Evolutionary conservation across 2,888 invertebrate genomes (phyloP), one percentile per base, ranked within the genome.

Genomic region (Carabus problematicus): DNA sequence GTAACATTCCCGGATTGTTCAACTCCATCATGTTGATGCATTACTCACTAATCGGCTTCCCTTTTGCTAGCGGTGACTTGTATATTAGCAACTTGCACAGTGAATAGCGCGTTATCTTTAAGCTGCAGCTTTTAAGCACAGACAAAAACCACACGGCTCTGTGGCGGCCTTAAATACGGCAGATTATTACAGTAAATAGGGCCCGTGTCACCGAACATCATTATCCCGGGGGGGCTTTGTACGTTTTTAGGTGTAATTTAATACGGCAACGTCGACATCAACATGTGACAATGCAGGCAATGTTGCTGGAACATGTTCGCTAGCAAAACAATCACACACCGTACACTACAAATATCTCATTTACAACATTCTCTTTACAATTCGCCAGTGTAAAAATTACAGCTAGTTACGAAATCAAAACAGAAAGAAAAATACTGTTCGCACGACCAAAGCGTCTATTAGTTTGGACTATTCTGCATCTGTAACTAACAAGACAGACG

Each of bases 101-200:
- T 59, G 58, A 66, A 66, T 66, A 66, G 66, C 16, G 29, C 54
- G 64, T 43, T 55, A 56, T 64, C 64, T 64, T 18, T 45, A 64
- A 56, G 61, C 47, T 39, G n/a, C 49, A 29, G 56, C 16, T 64
- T 64, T 18, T 64, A 54, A 64, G 55, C 49, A n/a, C 39, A 9
- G 29, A 45, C 67, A 68, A 68, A 68, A 68, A 68, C 60, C 54
- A 42, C 45, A 16, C 18, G 11, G 16, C n/a, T 12, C n/a, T 43
- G 62, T 18, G 40, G 64, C 11, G 14, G 16, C 42, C 14, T 29
- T 12, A 19, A 66, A 66, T 59, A 49, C 66, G 49, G 66, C 66
- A 68, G 67, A 68, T 61, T 67, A 67, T 59, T 68, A 59, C 54
- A 60, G 60, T 67, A 68, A 60, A 68, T 68, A 68, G 54, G 54